phyloP scores from a whole-genome alignment of 2,113 vertebrate species.

The Prolemur simus region DNA sequence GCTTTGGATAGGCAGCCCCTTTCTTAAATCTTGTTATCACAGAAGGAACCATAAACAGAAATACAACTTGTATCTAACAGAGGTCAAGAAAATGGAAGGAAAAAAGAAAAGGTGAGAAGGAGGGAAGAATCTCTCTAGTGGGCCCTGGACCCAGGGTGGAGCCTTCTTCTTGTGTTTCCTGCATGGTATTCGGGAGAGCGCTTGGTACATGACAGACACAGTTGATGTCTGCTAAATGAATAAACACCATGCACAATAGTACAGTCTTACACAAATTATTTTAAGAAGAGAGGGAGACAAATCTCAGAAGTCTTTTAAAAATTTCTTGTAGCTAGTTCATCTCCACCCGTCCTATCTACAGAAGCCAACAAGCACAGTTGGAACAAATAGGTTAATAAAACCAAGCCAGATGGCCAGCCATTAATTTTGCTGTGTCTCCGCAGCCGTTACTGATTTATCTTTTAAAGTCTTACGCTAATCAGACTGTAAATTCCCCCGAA shows the following conservation, averaged over 20 bases:
- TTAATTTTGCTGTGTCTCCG: conserved; percentile 40
- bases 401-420: conserved; percentile 56
- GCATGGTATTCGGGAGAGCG: fast-evolving
- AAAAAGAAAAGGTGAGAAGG: too few relatives aligned
- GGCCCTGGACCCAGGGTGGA: fast-evolving
- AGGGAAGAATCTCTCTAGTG: fast-evolving
- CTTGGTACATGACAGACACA: fast-evolving
- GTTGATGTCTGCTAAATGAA: not conserved
- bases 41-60: not conserved
- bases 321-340: not conserved
- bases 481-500: conserved; percentile 59
- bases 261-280: not conserved
- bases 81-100: too few relatives aligned
- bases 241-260: not conserved
- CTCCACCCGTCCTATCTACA: not conserved
- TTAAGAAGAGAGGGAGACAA: not conserved
- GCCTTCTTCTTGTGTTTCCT: fast-evolving
- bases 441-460: conserved; percentile 44
- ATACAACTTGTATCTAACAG: not conserved
- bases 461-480: conserved; percentile 49
- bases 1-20: not conserved
- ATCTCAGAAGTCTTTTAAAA: conserved; percentile 19
- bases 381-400: conserved; percentile 71
- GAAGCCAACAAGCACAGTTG: conserved; percentile 36
- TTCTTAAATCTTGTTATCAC: not conserved